Base-by-base conservation (phyloP, 2,797 vertebrate species). In the Pseudochromis fuscus region DNA sequence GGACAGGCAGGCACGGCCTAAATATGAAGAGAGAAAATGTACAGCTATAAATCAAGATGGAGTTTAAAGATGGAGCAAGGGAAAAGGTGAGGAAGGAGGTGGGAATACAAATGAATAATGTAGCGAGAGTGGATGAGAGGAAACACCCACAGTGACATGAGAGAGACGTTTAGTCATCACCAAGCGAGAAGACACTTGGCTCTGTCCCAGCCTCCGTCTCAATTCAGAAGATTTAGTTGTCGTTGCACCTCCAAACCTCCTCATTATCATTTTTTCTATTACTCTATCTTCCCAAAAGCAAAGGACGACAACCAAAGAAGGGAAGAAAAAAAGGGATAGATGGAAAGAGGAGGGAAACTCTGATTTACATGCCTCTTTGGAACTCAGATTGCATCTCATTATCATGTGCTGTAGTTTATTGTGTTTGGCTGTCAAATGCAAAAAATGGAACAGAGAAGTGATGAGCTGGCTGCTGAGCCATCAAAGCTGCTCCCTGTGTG, bases 381-480 rank as follows among this genome's bases (percentile, higher is more conserved):
- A 91, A 91, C 82, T 77, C 75, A 86, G 81, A 86, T 81, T 45
- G 80, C 83, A 72, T 89, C 87, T 87, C 87, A 91, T 92, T 91
- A 92, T 86, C 78, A 82, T 83, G 68, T 77, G 72, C 84, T 70
- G 67, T 91, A 79, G 84, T 90, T 93, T 91, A 92, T 92, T 88
- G 81, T 87, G 73, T 87, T 84, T 81, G 78, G 79, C 80, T 81
- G 70, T 84, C 81, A 79, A 79, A 79, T 75, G 73, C 56, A 83
- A 79, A 84, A 89, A 78, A 80, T 75, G 46, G 64, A 81, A 16
- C 1, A 56, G 66, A 51, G 67, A 58, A 79, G 73, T 57, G 77
- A 86, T 86, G 79, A 84, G 86, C 52, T 65, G 45, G 76, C 75
- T 88, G 85, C 87, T 86, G 87, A 87, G 87, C 74, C 81, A 87